Conservation (phyloP, 2,113 vertebrate genomes). For the Vidua chalybeata region DNA sequence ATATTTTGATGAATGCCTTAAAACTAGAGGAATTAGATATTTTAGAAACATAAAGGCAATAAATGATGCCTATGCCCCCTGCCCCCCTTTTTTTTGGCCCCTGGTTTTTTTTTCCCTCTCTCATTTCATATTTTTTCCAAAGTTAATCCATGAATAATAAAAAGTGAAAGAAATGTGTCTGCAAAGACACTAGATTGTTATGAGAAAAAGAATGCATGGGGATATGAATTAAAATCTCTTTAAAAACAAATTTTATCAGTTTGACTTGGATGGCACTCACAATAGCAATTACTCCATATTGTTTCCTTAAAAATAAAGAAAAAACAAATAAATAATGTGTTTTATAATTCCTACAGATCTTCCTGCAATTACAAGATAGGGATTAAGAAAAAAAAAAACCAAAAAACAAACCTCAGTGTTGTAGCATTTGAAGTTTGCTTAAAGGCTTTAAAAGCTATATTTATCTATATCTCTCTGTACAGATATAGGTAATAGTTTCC, state of each 20-base stretch:
- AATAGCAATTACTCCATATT: not conserved
- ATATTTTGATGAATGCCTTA: not conserved
- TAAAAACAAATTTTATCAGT: not conserved
- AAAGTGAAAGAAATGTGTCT: not conserved
- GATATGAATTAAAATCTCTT: not conserved
- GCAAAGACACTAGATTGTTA: not conserved
- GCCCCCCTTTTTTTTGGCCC: accelerated
- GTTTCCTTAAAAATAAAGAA: not conserved
- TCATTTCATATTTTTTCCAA: not conserved
- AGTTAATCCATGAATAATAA: not conserved
- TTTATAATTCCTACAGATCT: not conserved
- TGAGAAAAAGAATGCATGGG: not conserved
- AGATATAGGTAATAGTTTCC: not conserved
- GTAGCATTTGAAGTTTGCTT: not conserved
- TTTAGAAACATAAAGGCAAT: not conserved
- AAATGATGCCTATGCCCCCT: not conserved
- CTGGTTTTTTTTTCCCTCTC: accelerated
- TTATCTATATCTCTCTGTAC: not conserved
- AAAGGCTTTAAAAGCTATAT: not conserved
- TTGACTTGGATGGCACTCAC: not conserved
- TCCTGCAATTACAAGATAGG: not conserved
- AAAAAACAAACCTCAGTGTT: not conserved
- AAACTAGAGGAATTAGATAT: not conserved
- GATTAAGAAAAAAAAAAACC: not conserved
- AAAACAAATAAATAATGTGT: not conserved